Percentiles rank a stretch among this genome's conserved stretches.
Evolutionary conservation across 35 echinoderm and acorn worm genomes (phyloP).

Genomic region (Chiridota heheva): DNA sequence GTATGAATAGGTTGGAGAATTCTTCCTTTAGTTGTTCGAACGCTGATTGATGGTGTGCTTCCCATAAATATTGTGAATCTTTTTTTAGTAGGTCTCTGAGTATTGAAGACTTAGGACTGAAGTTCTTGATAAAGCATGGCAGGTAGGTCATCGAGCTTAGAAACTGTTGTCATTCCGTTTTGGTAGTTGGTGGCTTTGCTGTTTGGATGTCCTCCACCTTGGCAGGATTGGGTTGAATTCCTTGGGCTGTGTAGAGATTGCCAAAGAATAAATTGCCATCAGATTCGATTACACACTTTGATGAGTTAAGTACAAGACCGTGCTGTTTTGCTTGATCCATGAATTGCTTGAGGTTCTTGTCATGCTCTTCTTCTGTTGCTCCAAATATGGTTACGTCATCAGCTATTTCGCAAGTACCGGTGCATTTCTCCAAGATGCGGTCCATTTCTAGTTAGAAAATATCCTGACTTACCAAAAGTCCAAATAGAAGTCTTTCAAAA

Average conservation of each 20-base stretch:
- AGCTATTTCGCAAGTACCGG: too few relatives aligned
- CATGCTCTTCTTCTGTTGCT: slow-evolving; percentile 14
- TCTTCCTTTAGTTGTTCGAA: slow-evolving; percentile 23
- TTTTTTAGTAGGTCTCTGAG: slow-evolving; percentile 24
- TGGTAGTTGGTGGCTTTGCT: neutral
- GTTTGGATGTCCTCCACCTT: slow-evolving; percentile 2
- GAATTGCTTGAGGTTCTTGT: neutral
- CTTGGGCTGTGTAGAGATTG: neutral
- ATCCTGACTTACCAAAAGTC: neutral
- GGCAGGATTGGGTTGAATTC: slow-evolving; percentile 21
- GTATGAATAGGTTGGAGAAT: slow-evolving; percentile 16
- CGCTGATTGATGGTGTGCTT: slow-evolving; percentile 27
- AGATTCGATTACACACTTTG: slow-evolving; percentile 29
- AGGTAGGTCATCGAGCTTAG: slow-evolving; percentile 26
- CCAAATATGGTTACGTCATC: too few relatives aligned
- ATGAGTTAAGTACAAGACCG: slow-evolving; percentile 23
- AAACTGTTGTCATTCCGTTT: neutral
- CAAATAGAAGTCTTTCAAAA: slow-evolving; percentile 1
- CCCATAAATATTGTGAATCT: slow-evolving; percentile 14
- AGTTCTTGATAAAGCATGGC: neutral
- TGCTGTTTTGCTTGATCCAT: slow-evolving; percentile 11
- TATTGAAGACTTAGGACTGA: neutral
- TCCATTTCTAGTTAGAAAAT: too few relatives aligned
- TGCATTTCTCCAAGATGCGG: slow-evolving; percentile 1
- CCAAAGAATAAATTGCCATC: slow-evolving; percentile 19